Evolutionary conservation across 2,888 invertebrate species (phyloP).

Genomic region (Sycophila texana): DNA sequence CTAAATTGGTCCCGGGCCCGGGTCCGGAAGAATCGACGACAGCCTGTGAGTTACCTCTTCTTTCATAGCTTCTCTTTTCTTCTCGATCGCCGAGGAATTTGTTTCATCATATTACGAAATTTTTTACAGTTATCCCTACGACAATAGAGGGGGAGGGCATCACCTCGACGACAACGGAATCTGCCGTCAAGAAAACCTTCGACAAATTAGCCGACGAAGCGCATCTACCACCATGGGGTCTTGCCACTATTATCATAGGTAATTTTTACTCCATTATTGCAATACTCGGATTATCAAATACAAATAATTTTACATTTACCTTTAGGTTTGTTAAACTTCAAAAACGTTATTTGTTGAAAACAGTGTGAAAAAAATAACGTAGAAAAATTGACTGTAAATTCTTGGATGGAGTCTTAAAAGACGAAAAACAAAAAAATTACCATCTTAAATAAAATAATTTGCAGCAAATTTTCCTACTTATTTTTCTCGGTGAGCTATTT

Average conservation of each 20-base stretch:
- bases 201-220: slow-evolving; percentile 83
- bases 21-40: slow-evolving; percentile 42
- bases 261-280: background rate
- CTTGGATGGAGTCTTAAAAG: no score
- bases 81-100: background rate
- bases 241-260: slow-evolving; percentile 90
- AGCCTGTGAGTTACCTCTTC: slow-evolving; percentile 18
- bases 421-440: no score
- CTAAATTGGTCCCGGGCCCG: slow-evolving; percentile 59
- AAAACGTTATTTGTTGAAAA: no score
- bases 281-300: no score
- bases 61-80: background rate
- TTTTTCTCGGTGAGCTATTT: no score
- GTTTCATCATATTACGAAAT: background rate
- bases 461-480: no score
- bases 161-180: slow-evolving; percentile 64
- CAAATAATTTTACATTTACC: no score
- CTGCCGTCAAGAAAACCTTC: slow-evolving; percentile 77
- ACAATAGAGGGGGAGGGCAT: slow-evolving; percentile 56
- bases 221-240: slow-evolving; percentile 89
- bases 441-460: no score
- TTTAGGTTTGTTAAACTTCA: no score
- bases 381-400: no score
- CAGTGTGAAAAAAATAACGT: no score
- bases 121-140: slow-evolving; percentile 25